A percentile compares a stretch with the other conserved stretches of the same genome.
Evolutionary conservation across 2,888 invertebrate species (phyloP).

Genomic region (Girardia tigrina): DNA sequence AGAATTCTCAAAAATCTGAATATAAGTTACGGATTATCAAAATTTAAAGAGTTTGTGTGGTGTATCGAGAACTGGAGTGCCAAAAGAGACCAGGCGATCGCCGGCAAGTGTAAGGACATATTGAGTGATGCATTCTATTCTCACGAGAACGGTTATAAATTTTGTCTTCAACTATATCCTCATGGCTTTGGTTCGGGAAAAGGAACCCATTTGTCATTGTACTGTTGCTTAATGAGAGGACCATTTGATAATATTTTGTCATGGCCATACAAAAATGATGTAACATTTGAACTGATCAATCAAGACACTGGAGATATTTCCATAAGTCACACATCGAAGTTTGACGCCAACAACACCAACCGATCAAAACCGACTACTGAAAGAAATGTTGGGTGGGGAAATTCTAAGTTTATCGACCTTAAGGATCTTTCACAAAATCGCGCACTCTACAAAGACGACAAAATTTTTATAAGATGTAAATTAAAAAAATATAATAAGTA

Average conservation of each 20-base stretch:
- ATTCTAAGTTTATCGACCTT: neutral
- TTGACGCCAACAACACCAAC: neutral
- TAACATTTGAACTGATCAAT: neutral
- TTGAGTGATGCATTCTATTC: neutral
- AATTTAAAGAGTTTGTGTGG: neutral
- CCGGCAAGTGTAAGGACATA: neutral
- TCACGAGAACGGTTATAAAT: neutral
- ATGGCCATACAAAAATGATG: neutral
- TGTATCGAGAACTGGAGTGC: neutral
- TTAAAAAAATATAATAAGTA: too few relatives aligned
- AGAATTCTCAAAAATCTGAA: too few relatives aligned
- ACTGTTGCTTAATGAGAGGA: neutral
- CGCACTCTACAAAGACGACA: too few relatives aligned
- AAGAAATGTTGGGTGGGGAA: neutral
- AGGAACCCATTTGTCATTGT: neutral
- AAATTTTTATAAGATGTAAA: too few relatives aligned
- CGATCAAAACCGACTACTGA: neutral
- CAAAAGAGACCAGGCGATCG: neutral
- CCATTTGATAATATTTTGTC: neutral
- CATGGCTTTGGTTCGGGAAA: neutral
- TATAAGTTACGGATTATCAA: too few relatives aligned
- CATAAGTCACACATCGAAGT: neutral
- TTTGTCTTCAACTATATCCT: neutral
- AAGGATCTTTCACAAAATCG: too few relatives aligned
- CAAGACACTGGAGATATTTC: neutral